Percentiles rank a stretch among this genome's conserved stretches.
Evolutionary conservation across 2,888 invertebrate species (phyloP).

Genomic region (Ormia ochracea): DNA sequence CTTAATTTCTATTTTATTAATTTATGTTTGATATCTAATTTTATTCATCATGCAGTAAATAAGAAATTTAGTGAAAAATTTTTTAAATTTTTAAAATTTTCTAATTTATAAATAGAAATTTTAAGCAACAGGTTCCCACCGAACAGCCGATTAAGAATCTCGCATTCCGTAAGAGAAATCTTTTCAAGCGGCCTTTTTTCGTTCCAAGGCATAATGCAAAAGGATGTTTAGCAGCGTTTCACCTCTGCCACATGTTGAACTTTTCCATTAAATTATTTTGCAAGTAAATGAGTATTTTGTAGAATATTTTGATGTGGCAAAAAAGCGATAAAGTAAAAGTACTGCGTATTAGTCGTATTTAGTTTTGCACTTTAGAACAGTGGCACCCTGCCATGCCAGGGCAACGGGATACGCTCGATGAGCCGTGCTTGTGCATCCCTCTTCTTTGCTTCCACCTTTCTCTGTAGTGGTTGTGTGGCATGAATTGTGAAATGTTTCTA

Average conservation of each 20-base stretch:
- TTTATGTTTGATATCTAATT: no score
- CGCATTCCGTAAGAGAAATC: no score
- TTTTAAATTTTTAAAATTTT: no score
- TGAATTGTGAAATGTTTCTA: slow-evolving; percentile 31
- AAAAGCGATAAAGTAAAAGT: slow-evolving; percentile 4
- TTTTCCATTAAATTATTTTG: not conserved
- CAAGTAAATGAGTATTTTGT: not conserved
- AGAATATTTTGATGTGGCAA: slow-evolving; percentile 1
- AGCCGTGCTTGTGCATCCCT: not conserved
- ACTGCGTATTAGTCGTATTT: slow-evolving; percentile 20
- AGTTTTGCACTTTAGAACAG: slow-evolving; percentile 53
- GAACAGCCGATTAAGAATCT: no score
- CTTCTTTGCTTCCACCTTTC: not conserved
- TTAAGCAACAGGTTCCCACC: no score
- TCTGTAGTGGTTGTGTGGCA: slow-evolving; percentile 1
- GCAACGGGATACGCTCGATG: slow-evolving; percentile 63
- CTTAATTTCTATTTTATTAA: no score
- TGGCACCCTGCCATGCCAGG: slow-evolving; percentile 66
- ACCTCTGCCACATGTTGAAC: not conserved
- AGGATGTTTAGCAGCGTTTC: not conserved
- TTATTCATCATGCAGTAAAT: no score
- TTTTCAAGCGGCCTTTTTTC: no score
- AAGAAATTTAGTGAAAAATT: no score
- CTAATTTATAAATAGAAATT: no score
- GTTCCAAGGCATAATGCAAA: no score